phyloP scores from a whole-genome alignment of 2,888 invertebrate genomes.

The Drosophila subquinaria region DNA sequence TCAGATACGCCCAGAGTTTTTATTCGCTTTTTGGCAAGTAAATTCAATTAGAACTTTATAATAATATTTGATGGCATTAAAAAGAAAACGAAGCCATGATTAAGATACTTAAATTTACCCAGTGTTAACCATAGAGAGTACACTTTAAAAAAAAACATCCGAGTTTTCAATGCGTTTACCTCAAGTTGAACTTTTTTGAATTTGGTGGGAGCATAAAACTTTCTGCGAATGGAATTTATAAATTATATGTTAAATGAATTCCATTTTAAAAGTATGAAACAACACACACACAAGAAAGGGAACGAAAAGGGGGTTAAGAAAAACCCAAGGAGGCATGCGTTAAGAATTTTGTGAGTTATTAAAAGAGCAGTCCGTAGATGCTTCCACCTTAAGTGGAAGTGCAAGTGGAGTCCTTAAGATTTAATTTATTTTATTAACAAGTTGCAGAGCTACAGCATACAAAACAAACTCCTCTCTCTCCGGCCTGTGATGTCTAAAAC shows the following conservation, averaged over 20 bases:
- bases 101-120: too few relatives aligned
- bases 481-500: neutral
- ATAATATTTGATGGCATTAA: neutral
- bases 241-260: slow-evolving; percentile 64
- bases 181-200: slow-evolving; percentile 25
- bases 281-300: neutral
- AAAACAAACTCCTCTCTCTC: neutral
- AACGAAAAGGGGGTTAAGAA: neutral
- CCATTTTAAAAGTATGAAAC: slow-evolving; percentile 24
- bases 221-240: slow-evolving; percentile 26
- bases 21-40: slow-evolving; percentile 5
- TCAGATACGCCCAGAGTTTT: slow-evolving; percentile 18
- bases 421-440: slow-evolving; percentile 65
- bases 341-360: slow-evolving; percentile 31
- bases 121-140: neutral
- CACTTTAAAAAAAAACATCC: slow-evolving; percentile 6
- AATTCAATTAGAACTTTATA: slow-evolving; percentile 11
- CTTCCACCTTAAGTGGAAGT: slow-evolving; percentile 30
- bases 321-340: slow-evolving; percentile 4
- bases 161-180: neutral
- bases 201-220: slow-evolving; percentile 17
- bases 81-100: neutral
- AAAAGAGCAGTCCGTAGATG: slow-evolving; percentile 21
- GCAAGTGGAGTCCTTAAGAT: slow-evolving; percentile 35
- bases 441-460: slow-evolving; percentile 17